A percentile compares a stretch with the other conserved stretches of the same genome.
Conservation (phyloP, 2,888 invertebrate genomes). For the Terebella lapidaria region DNA sequence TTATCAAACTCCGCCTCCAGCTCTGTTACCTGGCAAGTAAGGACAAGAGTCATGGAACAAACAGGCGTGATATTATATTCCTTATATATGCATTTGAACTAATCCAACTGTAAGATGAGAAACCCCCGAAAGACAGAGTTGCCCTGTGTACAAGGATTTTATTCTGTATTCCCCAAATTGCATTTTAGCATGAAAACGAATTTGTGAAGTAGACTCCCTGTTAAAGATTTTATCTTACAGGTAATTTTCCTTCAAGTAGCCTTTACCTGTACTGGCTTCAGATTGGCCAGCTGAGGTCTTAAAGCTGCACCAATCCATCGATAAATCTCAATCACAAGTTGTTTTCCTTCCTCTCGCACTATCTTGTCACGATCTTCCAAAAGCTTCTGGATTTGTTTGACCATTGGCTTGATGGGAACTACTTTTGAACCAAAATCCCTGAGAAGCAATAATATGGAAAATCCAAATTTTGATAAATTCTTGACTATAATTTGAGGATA, state of each 20-base stretch:
- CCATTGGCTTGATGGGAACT: slow-evolving; percentile 73
- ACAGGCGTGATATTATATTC: not conserved
- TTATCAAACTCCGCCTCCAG: slow-evolving; percentile 83
- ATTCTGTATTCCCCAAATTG: no score
- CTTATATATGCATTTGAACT: not conserved
- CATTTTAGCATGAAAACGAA: no score
- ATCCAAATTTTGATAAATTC: not conserved
- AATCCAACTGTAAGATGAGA: not conserved
- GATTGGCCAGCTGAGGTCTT: slow-evolving; percentile 74
- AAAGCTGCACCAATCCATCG: slow-evolving; percentile 72
- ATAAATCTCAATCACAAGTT: slow-evolving; percentile 86
- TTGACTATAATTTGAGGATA: not conserved
- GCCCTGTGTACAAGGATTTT: no score
- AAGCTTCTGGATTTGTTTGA: slow-evolving; percentile 79
- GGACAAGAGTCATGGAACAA: no score
- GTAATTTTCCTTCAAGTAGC: no score
- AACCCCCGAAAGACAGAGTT: no score
- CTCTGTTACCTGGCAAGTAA: slow-evolving; percentile 69
- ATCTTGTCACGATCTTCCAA: slow-evolving; percentile 85
- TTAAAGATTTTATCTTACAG: no score
- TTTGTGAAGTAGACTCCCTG: no score
- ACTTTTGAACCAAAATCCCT: slow-evolving; percentile 90
- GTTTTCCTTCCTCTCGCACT: slow-evolving; percentile 87
- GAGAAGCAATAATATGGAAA: slow-evolving; percentile 21
- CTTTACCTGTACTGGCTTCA: slow-evolving; percentile 83